Conservation (phyloP, 2,113 vertebrate species). For the Nycticorax nycticorax region DNA sequence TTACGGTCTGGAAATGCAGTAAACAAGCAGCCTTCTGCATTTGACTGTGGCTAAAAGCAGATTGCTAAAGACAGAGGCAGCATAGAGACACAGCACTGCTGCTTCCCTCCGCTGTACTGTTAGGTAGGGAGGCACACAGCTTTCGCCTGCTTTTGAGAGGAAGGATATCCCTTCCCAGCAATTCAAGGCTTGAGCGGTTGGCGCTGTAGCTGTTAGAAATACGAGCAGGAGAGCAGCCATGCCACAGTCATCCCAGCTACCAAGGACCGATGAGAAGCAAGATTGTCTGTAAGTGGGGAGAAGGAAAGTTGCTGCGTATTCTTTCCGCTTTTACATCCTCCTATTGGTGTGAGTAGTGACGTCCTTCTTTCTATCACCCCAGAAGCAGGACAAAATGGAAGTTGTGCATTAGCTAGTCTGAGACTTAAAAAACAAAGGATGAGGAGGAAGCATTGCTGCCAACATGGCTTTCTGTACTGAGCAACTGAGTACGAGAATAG, state of each 20-base stretch:
- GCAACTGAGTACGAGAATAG: neutral
- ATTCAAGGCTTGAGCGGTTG: neutral
- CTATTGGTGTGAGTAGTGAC: rapidly evolving
- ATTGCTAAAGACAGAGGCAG: neutral
- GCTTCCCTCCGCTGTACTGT: neutral
- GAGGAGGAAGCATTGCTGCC: neutral
- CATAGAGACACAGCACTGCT: neutral
- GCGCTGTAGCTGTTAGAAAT: neutral
- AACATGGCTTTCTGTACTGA: neutral
- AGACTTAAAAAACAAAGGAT: neutral
- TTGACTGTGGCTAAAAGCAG: neutral
- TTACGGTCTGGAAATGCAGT: neutral
- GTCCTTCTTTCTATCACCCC: neutral
- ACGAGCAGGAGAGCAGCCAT: rapidly evolving
- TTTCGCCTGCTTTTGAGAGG: neutral
- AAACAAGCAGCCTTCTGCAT: neutral
- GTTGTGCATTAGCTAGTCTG: neutral
- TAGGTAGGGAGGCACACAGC: neutral
- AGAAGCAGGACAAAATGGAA: neutral
- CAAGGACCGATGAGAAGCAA: neutral
- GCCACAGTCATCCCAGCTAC: neutral
- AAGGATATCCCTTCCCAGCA: neutral
- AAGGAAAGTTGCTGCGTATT: neutral
- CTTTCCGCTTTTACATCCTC: neutral
- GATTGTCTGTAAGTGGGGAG: neutral